Evolutionary conservation across 2,888 invertebrate species (phyloP), one percentile per base, ranked within the genome.

Genomic region (Eupithecia inturbata): DNA sequence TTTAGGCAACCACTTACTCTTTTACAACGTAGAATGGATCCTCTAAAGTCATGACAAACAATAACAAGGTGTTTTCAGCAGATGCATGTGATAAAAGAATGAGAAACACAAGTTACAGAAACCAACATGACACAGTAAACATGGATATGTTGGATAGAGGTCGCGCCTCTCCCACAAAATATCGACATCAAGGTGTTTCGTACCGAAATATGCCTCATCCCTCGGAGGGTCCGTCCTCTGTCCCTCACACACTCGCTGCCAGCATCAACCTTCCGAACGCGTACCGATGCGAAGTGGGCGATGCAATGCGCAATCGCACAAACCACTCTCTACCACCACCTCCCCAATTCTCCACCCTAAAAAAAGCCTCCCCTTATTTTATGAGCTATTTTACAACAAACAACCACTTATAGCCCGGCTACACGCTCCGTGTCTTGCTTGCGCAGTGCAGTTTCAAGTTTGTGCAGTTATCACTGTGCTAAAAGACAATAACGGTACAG

Each of bases 11-110:
- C 75, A 96, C 98, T 97, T 96, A 99, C 99, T 99, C 99, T 96
- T 98, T 98, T 85, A 99, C 99, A 93, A 98, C 98, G 96, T 99
- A 98, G 96, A 99, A 99, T 82, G 99, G 99, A 95, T 99, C 99
- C 96, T 99, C 99, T 95, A 99, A 96, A 96, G 98, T 98, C 99
- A 99, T 99, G 96, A 96, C 97, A 96, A 95, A 95, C 88, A 92
- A 89, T 86, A 92, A 85, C 77, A 84, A 84, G 81, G 83, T 80
- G 83, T 78, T 75, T 83, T 82, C 85, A 88, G 82, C 81, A 82
- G 86, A 87, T 82, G 85, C 93, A 93, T 93, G 89, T 87, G 91
- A 90, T 87, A 82, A 72, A 75, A 74, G 73, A 77, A 78, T 62
- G 71, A 69, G 74, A 70, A 81, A 82, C 81, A 72, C 77, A 78